Evolutionary conservation across 1,140 invertebrate genomes (phyloP).

Genomic region (Luehdorfia chinensis): DNA sequence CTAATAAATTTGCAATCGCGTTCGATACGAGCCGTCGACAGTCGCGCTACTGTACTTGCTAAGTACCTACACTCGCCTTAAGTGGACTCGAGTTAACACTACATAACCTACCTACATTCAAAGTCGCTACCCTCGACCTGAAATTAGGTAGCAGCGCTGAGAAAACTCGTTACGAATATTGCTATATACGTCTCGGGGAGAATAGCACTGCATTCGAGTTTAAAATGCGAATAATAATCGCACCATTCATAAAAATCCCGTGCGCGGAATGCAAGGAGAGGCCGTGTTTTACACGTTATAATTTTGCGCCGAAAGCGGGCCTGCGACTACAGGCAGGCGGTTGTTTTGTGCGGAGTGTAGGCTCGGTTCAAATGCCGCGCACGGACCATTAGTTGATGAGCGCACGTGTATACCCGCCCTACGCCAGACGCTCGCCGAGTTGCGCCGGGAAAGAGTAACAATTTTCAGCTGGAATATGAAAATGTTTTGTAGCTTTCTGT

Average conservation of each 20-base stretch:
- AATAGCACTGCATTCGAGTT: constrained; percentile 72
- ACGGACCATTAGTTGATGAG: constrained; percentile 77
- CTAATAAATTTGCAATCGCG: constrained; percentile 73
- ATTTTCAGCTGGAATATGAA: constrained; percentile 71
- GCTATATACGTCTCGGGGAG: constrained; percentile 70
- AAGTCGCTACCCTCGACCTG: constrained; percentile 48
- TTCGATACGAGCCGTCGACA: constrained; percentile 47
- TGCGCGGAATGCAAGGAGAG: constrained; percentile 72
- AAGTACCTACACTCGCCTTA: constrained; percentile 20
- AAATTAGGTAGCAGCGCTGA: constrained; percentile 70
- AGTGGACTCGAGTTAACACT: constrained; percentile 41
- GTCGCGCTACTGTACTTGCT: no score
- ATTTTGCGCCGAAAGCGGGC: constrained; percentile 72
- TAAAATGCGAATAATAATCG: constrained; percentile 76
- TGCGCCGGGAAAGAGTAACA: constrained; percentile 57
- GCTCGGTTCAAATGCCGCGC: constrained; percentile 74
- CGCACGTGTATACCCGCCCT: constrained; percentile 62
- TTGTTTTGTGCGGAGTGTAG: constrained; percentile 66
- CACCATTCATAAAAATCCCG: constrained; percentile 73
- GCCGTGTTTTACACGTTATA: constrained; percentile 75
- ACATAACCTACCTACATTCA: constrained; percentile 31
- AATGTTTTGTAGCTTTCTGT: constrained; percentile 67
- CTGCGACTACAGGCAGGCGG: constrained; percentile 53
- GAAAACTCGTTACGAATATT: constrained; percentile 76
- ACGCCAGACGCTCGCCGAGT: constrained; percentile 42